These are phyloP conservation scores for Galerucella calmariensis DNA, from an alignment of 2,888 invertebrate genomes.

Conservation along the genomic window DNA sequence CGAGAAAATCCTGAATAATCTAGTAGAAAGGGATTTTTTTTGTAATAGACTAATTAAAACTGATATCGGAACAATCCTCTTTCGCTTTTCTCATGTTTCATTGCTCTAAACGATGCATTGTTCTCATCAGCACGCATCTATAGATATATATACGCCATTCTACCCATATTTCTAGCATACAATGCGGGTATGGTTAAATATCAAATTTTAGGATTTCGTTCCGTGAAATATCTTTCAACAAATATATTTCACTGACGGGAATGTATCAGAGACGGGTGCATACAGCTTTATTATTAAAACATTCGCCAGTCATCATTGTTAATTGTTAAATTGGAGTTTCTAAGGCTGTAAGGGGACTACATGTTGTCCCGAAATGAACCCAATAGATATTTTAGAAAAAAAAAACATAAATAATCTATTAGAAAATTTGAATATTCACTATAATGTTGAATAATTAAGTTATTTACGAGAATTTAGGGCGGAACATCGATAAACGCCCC, in stretches of 20 bases:
- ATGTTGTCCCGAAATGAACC: too few relatives aligned
- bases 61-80: not conserved
- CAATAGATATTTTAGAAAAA: too few relatives aligned
- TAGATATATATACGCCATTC: not conserved
- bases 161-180: conserved; percentile 3
- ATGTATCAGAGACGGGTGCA: not conserved
- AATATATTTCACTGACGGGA: not conserved
- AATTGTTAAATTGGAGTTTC: too few relatives aligned
- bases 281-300: not conserved
- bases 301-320: too few relatives aligned
- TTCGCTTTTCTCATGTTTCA: conserved; percentile 10
- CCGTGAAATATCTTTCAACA: conserved; percentile 12
- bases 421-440: too few relatives aligned
- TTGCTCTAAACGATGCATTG: conserved; percentile 2
- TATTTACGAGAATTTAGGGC: too few relatives aligned
- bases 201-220: conserved; percentile 20
- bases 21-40: not conserved
- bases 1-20: too few relatives aligned
- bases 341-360: too few relatives aligned
- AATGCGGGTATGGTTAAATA: conserved; percentile 6
- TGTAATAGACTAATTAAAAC: not conserved
- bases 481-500: too few relatives aligned
- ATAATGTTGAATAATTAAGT: too few relatives aligned
- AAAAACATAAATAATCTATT: too few relatives aligned
- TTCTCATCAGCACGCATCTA: not conserved